phyloP scores from a whole-genome alignment of 2,113 vertebrate species.

The Dromiciops gliroides region DNA sequence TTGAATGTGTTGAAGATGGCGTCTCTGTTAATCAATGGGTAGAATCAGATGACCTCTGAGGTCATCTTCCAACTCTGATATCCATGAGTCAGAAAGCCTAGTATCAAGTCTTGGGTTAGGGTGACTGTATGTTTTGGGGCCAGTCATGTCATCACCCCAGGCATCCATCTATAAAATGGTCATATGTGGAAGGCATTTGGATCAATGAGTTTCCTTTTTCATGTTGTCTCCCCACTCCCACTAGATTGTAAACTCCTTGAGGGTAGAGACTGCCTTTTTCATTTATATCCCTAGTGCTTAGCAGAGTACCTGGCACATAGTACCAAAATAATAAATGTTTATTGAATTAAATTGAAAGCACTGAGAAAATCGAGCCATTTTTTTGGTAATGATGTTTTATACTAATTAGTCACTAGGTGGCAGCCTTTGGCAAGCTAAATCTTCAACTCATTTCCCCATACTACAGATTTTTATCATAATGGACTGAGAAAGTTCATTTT shows the following conservation, averaged over 20 bases:
- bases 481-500: neutral
- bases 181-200: neutral
- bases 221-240: neutral
- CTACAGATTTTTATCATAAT: no score
- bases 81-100: neutral
- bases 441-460: neutral
- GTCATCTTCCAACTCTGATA: neutral
- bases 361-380: neutral
- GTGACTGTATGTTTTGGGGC: neutral
- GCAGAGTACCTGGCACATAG: neutral
- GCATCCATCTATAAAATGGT: neutral
- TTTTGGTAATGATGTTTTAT: neutral
- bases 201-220: neutral
- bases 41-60: neutral
- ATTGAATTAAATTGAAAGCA: neutral
- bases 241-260: neutral
- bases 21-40: neutral
- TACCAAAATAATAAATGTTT: neutral
- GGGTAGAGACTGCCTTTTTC: neutral
- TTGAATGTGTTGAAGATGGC: no score
- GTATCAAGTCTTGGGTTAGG: neutral
- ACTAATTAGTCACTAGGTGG: neutral
- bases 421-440: neutral
- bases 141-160: neutral
- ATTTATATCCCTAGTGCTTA: neutral